These are phyloP conservation scores for Epiblema foenella DNA, from an alignment of 2,888 invertebrate species.

Conservation along the genomic window DNA sequence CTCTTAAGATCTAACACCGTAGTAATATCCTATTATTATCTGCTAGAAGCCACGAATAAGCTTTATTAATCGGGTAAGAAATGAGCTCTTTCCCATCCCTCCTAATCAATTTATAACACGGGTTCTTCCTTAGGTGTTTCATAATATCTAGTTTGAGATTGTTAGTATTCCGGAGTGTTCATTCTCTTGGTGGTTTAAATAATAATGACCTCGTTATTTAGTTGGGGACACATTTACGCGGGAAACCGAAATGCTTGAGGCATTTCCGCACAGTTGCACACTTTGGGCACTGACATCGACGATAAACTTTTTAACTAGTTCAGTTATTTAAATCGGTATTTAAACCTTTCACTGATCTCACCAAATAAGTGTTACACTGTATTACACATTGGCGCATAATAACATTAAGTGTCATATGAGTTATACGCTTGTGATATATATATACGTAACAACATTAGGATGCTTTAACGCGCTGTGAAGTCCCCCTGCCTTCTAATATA, in stretches of 20 bases:
- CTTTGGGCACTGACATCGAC: conserved; percentile 7
- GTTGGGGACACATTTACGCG: conserved; percentile 31
- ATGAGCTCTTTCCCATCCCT: conserved; percentile 1
- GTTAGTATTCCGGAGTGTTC: conserved; percentile 38
- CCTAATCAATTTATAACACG: conserved; percentile 19
- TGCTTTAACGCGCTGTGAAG: conserved; percentile 11
- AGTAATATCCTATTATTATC: conserved; percentile 2
- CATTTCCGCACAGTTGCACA: conserved; percentile 33
- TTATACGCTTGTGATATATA: too few species aligned
- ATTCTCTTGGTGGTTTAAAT: conserved; percentile 35
- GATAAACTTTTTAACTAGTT: not conserved
- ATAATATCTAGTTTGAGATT: conserved; percentile 34
- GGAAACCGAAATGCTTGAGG: conserved; percentile 32
- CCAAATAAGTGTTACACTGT: not conserved
- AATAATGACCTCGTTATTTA: conserved; percentile 40
- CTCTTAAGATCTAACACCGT: conserved; percentile 9
- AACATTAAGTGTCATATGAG: not conserved
- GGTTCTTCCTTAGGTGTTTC: conserved; percentile 26
- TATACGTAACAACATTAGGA: conserved; percentile 38
- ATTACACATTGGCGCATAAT: not conserved
- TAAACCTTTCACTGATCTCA: not conserved
- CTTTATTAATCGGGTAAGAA: conserved; percentile 1
- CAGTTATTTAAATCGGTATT: not conserved
- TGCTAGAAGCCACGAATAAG: not conserved
- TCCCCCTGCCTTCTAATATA: conserved; percentile 26